Conservation (phyloP, 1,140 invertebrate genomes). For the Drosophila ficusphila region DNA sequence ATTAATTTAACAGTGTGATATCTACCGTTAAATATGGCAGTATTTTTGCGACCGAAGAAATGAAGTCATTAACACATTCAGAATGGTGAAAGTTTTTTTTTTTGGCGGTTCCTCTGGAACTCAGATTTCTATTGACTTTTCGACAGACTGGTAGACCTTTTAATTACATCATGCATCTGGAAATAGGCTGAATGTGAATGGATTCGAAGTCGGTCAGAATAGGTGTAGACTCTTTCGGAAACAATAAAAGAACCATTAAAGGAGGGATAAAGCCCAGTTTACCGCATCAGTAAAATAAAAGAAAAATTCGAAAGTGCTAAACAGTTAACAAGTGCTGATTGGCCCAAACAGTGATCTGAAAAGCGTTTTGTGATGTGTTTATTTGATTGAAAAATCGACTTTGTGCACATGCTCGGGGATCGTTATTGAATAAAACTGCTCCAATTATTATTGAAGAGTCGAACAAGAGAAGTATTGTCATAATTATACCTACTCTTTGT, state of each 20-base stretch:
- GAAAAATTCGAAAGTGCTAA: slow-evolving; percentile 44
- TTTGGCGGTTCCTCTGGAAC: slow-evolving; percentile 27
- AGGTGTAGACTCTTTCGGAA: slow-evolving; percentile 18
- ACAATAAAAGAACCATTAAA: slow-evolving; percentile 21
- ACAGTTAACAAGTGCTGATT: slow-evolving; percentile 24
- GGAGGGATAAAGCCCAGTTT: slow-evolving; percentile 11
- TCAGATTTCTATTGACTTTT: slow-evolving; percentile 53
- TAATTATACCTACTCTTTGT: no score
- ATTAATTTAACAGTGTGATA: slow-evolving; percentile 37
- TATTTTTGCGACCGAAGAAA: slow-evolving; percentile 53
- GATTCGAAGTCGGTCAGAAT: slow-evolving; percentile 27
- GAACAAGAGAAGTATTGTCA: not conserved
- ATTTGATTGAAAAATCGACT: not conserved
- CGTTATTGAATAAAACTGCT: not conserved
- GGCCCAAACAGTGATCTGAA: slow-evolving; percentile 2
- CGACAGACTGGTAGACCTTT: slow-evolving; percentile 44
- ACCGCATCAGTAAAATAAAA: slow-evolving; percentile 21
- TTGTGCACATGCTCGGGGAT: not conserved
- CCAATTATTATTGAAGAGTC: not conserved
- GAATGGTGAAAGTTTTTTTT: slow-evolving; percentile 78
- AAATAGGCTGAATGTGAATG: slow-evolving; percentile 46
- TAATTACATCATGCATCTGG: slow-evolving; percentile 51
- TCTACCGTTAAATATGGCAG: slow-evolving; percentile 17
- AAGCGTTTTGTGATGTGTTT: slow-evolving; percentile 15
- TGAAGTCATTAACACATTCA: slow-evolving; percentile 69